A percentile compares a stretch with the other conserved stretches of the same genome.
phyloP scores from a whole-genome alignment of 2,888 invertebrate genomes.

The Xestobium rufovillosum region DNA sequence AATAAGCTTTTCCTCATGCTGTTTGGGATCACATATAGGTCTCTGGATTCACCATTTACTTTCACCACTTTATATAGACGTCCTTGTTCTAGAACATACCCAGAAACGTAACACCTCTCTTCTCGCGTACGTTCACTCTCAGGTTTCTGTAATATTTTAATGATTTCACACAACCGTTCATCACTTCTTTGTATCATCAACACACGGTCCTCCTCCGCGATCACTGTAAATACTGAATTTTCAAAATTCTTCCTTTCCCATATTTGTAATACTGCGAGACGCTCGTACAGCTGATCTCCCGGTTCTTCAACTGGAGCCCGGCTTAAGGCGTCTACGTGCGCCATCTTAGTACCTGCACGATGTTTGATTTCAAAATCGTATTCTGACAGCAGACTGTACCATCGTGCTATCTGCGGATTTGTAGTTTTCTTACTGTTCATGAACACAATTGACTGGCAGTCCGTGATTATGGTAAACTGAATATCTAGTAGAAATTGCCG shows the following conservation, averaged over 20 bases:
- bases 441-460: constrained; percentile 27
- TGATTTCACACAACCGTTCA: constrained; percentile 13
- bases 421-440: constrained; percentile 24
- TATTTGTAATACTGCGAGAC: no score
- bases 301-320: constrained; percentile 20
- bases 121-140: constrained; percentile 9
- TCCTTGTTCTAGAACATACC: constrained; percentile 15
- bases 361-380: constrained; percentile 25
- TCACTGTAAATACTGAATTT: constrained; percentile 11
- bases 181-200: constrained; percentile 16
- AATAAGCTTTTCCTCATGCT: constrained; percentile 19
- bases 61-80: constrained; percentile 11
- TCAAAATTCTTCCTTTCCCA: no score
- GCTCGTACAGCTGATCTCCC: no score
- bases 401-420: constrained; percentile 25
- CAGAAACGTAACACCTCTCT: constrained; percentile 13
- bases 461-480: constrained; percentile 26
- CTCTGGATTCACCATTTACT: no score
- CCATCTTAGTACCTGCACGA: constrained; percentile 23
- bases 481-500: constrained; percentile 25
- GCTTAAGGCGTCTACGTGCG: constrained; percentile 25
- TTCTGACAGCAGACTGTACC: constrained; percentile 22
- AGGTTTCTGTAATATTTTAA: constrained; percentile 13
- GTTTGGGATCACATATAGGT: constrained; percentile 20
- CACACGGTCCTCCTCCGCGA: constrained; percentile 16